Conservation (phyloP, 37 sponge, comb jelly and placozoan species). For the Hexactinellida sp. region DNA sequence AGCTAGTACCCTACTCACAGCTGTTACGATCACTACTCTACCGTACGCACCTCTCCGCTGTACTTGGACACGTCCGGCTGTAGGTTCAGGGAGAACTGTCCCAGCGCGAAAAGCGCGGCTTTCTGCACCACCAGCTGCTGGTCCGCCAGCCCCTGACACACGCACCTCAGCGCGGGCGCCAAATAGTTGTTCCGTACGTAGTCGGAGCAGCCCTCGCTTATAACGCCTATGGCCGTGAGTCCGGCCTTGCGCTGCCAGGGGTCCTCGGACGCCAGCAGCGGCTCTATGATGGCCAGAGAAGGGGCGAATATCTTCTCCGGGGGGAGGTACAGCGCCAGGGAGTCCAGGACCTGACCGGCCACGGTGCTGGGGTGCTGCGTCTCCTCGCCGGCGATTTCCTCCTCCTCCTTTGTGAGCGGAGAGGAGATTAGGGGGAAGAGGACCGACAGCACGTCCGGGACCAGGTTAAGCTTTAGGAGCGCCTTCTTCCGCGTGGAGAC, state of each 20-base stretch:
- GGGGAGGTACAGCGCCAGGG: conserved; percentile 52
- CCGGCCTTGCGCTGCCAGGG: conserved; percentile 49
- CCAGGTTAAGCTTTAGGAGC: conserved; percentile 37
- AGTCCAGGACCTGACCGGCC: conserved; percentile 69
- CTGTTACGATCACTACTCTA: too few relatives aligned
- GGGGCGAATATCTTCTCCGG: conserved; percentile 66
- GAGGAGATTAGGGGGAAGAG: conserved; percentile 50
- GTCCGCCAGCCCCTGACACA: conserved; percentile 44
- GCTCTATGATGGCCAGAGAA: conserved; percentile 33
- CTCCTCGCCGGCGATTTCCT: conserved; percentile 31
- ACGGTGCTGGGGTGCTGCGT: conserved; percentile 37
- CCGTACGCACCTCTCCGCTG: conserved; percentile 14
- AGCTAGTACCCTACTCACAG: too few relatives aligned
- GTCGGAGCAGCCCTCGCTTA: conserved; percentile 59
- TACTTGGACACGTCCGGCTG: conserved; percentile 64
- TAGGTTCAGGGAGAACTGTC: conserved; percentile 85
- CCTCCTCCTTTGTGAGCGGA: conserved; percentile 24
- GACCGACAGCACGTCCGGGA: conserved; percentile 29
- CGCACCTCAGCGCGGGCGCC: neutral
- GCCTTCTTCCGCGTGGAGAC: conserved; percentile 69
- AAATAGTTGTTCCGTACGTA: neutral
- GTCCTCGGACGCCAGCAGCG: conserved; percentile 27
- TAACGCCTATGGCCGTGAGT: conserved; percentile 66
- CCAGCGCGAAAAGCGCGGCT: conserved; percentile 87
- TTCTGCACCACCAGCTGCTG: conserved; percentile 55